phyloP scores from a whole-genome alignment of 2,888 invertebrate genomes.

The Lasius platythorax region DNA sequence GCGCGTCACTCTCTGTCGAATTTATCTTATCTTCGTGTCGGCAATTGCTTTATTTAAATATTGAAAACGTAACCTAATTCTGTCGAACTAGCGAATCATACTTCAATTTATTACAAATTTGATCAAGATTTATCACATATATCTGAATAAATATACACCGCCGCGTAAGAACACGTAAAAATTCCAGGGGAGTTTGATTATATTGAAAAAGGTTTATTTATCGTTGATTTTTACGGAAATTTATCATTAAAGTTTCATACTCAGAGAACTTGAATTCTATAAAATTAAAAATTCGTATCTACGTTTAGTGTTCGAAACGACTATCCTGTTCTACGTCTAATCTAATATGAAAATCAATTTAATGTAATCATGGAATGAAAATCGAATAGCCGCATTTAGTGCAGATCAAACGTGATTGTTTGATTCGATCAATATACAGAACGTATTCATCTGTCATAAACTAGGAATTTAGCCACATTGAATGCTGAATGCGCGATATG shows the following conservation, averaged over 20 bases:
- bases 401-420: conserved; percentile 44
- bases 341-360: conserved; percentile 31
- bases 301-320: background rate
- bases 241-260: background rate
- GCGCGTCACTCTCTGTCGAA: conserved; percentile 34
- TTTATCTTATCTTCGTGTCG: conserved; percentile 41
- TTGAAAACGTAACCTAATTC: conserved; percentile 44
- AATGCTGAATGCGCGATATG: conserved; percentile 16
- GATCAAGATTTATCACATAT: conserved; percentile 7
- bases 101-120: conserved; percentile 25
- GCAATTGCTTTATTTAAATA: conserved; percentile 48
- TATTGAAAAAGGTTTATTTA: background rate
- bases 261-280: too few species aligned
- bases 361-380: conserved; percentile 39
- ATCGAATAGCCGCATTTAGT: conserved; percentile 32
- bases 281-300: background rate
- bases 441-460: conserved; percentile 22
- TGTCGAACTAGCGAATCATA: conserved; percentile 8
- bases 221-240: background rate
- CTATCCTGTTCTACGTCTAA: background rate
- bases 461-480: conserved; percentile 43
- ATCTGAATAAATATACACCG: background rate
- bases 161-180: background rate
- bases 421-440: conserved; percentile 41
- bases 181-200: background rate